Conservation (phyloP, 2,113 vertebrate genomes). For the Tetraodon nigroviridis region DNA sequence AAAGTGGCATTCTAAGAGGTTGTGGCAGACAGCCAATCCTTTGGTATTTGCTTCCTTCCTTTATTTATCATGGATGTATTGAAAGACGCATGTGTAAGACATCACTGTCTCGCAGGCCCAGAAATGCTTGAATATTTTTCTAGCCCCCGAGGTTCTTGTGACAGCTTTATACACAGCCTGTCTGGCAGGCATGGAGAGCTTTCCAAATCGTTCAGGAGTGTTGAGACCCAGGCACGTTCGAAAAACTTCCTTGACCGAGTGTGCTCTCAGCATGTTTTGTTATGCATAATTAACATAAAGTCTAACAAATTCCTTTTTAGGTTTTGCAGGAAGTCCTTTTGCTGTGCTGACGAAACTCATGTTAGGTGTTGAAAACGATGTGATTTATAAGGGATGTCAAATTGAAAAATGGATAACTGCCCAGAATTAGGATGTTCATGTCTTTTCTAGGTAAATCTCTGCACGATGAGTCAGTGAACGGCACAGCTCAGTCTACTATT, state of each 20-base stretch:
- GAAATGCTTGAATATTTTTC: conserved; percentile 65
- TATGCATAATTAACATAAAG: conserved; percentile 36
- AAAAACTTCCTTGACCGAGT: conserved; percentile 50
- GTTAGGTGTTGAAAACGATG: conserved; percentile 21
- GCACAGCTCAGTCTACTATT: conserved; percentile 22
- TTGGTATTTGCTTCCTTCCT: conserved; percentile 65
- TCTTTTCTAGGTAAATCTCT: conserved; percentile 51
- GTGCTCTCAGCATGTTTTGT: conserved; percentile 22
- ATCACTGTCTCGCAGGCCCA: conserved; percentile 59
- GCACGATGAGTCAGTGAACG: conserved; percentile 39
- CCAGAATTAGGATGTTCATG: conserved; percentile 48
- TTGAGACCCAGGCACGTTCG: conserved; percentile 53
- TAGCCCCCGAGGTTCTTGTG: conserved; percentile 61
- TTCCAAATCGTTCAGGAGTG: conserved; percentile 62
- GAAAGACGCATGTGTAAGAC: conserved; percentile 62
- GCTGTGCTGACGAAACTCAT: neutral
- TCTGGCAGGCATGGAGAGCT: conserved; percentile 61
- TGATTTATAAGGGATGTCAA: conserved; percentile 34
- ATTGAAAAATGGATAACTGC: conserved; percentile 24
- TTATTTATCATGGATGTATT: conserved; percentile 69
- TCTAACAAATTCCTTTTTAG: conserved; percentile 25
- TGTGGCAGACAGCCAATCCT: conserved; percentile 53
- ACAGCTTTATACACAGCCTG: conserved; percentile 71
- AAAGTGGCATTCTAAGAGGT: conserved; percentile 58
- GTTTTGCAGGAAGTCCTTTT: conserved; percentile 22